Base-by-base conservation (phyloP, 2,113 vertebrate genomes). In the Pantherophis guttatus region DNA sequence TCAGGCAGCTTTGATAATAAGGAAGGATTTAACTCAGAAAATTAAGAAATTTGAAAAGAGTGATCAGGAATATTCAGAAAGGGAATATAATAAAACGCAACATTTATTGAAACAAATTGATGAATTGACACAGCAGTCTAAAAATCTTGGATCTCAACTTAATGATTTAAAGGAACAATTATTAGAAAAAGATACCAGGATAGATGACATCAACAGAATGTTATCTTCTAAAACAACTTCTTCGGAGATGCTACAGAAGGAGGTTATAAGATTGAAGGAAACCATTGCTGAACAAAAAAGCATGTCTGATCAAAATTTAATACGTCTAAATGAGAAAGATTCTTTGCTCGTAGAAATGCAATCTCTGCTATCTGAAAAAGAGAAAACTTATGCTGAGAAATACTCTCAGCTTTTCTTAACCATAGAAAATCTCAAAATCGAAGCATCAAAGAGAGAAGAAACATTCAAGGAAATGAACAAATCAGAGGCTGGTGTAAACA, bases 21-120 rank as follows among this genome's bases (percentile, higher is more conserved):
- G 98, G 52, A 98, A 98, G 94, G 98, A 99, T 24, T 96, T 99
- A 54, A 91, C 98, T 93, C 98, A 98, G 29, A 98, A 98, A 94
- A 96, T 98, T 13, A 98, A 97, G 39, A 97, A 97, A 9, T 95
- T 98, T 54, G 98, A 99, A 93, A 97, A 95, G 33, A 96, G 94
- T 26, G 97, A 94, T 2, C 97, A 97, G 91, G 97, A 98, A 52
- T 97, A 95, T 89, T 39, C 94, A 1, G 96, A 96, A 70, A 96
- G 93, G 57, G 96, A 97, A 19, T 91, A 95, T 88, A 94, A 93
- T 3, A 96, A 97, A 91, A 89, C 95, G 48, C 96, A 96, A 11
- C 94, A 94, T 15, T 75, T 97, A 17, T 52, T 93, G 91, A 93
- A 92, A 33, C 92, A 93, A 89, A 91, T 96, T 92, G 88, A 96